Base-by-base conservation (phyloP, 2,888 invertebrate genomes). In the Ophion ellenae region DNA sequence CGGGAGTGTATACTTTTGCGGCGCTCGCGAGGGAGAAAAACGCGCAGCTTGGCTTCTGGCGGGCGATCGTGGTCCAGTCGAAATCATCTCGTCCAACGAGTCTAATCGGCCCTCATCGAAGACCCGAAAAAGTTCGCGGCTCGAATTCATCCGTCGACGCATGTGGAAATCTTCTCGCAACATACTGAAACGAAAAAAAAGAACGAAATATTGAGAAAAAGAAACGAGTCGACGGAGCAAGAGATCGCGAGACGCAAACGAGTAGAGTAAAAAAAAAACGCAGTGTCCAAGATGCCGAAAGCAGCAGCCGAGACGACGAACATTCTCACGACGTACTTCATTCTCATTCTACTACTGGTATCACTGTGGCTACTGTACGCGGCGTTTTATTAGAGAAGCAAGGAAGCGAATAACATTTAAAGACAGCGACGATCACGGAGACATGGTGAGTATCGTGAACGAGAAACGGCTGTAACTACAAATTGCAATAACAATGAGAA, bases 291-390 rank as follows among this genome's bases (percentile, higher is more conserved):
- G 84, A 92, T 92, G 90, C 90, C 92, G 75, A 87, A 89, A 71
- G 84, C 90, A 63, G 89, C 89, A 20, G 89, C 91, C 88, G 97
- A 97, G 95, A 96, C 96, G 85, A 95, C 95, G 87, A 97, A 95
- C 93, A 95, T 97, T 88, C 94, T 96, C 91, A 96, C 96, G 92
- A 97, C 97, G 89, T 97, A 97, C 92, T 94, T 96, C 90, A 97
- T 97, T 93, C 94, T 97, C 93, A 95, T 96, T 90, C 94, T 96
- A 66, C 95, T 97, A 63, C 94, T 97, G 80, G 95, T 96, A 90
- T 95, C 96, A 81, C 95, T 97, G 76, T 97, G 96, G 96, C 94
- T 96, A 63, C 95, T 97, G 86, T 97, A 97, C 93, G 95, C 96
- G 32, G 96, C 96, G 85, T 90, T 96, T 79, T 93, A 94, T 87